Conservation (phyloP, 2,113 vertebrate species). For the Baryphthengus martii region DNA sequence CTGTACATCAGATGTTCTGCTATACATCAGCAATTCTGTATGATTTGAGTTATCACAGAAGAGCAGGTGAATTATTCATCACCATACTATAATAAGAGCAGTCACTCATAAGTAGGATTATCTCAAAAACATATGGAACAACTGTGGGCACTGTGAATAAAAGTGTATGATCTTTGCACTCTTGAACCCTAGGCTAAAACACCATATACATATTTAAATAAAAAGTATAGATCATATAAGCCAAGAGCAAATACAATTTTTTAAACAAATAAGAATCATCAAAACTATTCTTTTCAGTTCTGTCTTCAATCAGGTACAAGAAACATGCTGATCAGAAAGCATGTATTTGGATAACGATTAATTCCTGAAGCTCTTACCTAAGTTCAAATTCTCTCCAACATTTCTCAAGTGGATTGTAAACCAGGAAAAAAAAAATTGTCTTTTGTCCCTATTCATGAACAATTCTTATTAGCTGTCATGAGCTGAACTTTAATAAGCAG, state of each 20-base stretch:
- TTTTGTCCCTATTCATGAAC: not conserved
- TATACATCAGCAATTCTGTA: slow-evolving; percentile 20
- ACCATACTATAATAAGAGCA: slow-evolving; percentile 35
- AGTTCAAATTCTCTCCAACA: not conserved
- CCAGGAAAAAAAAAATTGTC: not conserved
- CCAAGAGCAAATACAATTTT: slow-evolving; percentile 49
- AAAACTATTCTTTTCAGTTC: slow-evolving; percentile 20
- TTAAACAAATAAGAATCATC: slow-evolving; percentile 22
- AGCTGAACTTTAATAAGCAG: not conserved
- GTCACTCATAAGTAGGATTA: slow-evolving; percentile 22
- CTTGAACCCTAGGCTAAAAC: slow-evolving; percentile 53
- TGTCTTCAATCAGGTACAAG: slow-evolving; percentile 23
- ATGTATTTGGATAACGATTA: slow-evolving; percentile 22
- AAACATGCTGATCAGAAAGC: slow-evolving; percentile 22
- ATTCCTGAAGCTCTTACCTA: not conserved
- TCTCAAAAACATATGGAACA: slow-evolving; percentile 37
- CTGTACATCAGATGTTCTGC: slow-evolving; percentile 39
- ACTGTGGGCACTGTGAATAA: slow-evolving; percentile 60
- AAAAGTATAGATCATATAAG: slow-evolving; percentile 49
- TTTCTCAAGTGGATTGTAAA: not conserved
- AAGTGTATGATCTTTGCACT: slow-evolving; percentile 60
- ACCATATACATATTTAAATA: slow-evolving; percentile 59
- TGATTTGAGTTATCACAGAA: slow-evolving; percentile 37
- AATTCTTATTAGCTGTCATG: not conserved
- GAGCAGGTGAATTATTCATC: slow-evolving; percentile 47